Evolutionary conservation across 2,888 invertebrate genomes (phyloP).

Genomic region (Meiosimyza platycephala): DNA sequence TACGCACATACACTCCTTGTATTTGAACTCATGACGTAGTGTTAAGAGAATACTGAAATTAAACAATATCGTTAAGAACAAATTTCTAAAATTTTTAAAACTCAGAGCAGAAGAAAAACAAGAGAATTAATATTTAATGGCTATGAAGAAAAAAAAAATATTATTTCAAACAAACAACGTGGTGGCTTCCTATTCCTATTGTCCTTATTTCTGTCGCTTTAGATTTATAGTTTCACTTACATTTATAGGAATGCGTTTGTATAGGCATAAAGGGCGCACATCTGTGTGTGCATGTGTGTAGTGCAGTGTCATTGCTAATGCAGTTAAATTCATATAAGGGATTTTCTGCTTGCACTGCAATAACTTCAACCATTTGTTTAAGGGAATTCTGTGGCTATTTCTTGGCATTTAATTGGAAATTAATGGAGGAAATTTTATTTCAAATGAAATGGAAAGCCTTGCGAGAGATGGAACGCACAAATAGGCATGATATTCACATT

Average conservation of each 20-base stretch:
- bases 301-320: background rate
- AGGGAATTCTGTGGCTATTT: background rate
- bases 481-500: too few species aligned
- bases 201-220: constrained; percentile 12
- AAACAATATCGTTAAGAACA: too few species aligned
- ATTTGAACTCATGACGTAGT: too few species aligned
- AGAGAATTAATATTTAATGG: background rate
- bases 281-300: background rate
- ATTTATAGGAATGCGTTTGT: background rate
- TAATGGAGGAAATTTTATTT: too few species aligned
- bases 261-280: background rate
- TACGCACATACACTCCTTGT: background rate
- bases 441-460: too few species aligned
- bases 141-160: constrained; percentile 1
- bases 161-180: background rate
- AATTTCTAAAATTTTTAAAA: background rate
- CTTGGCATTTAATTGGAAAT: too few species aligned
- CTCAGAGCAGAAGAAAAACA: background rate
- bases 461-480: too few species aligned
- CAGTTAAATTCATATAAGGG: background rate
- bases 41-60: too few species aligned
- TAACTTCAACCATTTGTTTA: background rate
- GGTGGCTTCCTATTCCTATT: constrained; percentile 18
- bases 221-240: constrained; percentile 22
- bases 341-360: background rate